phyloP scores from a whole-genome alignment of 2,113 vertebrate species.

The Neotoma lepida region DNA sequence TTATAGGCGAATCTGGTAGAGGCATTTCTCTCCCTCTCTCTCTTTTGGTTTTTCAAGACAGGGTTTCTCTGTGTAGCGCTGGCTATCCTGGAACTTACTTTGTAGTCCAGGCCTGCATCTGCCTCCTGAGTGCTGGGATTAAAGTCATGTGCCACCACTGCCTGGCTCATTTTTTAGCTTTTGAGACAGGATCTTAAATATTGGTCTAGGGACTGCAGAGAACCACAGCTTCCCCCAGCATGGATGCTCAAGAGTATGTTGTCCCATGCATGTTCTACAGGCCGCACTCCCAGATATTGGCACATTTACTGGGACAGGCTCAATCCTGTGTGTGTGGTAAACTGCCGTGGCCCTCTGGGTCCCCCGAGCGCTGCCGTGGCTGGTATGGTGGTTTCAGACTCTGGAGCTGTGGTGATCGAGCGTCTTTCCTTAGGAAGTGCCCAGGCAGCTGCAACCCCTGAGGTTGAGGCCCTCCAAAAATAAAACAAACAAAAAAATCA shows the following conservation, averaged over 20 bases:
- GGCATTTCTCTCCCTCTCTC: no score
- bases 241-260: background rate
- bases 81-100: no score
- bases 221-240: background rate
- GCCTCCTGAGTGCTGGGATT: background rate
- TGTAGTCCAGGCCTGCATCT: background rate
- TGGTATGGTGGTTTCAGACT: rapidly evolving
- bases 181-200: background rate
- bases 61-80: background rate
- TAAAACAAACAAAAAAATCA: background rate
- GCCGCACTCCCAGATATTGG: background rate
- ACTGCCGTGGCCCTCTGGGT: background rate
- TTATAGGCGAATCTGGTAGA: no score
- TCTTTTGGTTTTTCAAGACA: background rate
- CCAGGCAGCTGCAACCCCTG: background rate
- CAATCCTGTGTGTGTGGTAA: background rate
- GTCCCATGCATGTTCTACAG: background rate
- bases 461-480: background rate
- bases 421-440: background rate
- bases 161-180: background rate
- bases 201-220: background rate
- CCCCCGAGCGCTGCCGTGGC: background rate
- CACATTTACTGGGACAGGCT: background rate
- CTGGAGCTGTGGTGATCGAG: background rate
- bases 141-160: background rate